These are phyloP conservation scores for Noturus placidus DNA, from an alignment of 2,113 vertebrate genomes.

Conservation along the genomic window DNA sequence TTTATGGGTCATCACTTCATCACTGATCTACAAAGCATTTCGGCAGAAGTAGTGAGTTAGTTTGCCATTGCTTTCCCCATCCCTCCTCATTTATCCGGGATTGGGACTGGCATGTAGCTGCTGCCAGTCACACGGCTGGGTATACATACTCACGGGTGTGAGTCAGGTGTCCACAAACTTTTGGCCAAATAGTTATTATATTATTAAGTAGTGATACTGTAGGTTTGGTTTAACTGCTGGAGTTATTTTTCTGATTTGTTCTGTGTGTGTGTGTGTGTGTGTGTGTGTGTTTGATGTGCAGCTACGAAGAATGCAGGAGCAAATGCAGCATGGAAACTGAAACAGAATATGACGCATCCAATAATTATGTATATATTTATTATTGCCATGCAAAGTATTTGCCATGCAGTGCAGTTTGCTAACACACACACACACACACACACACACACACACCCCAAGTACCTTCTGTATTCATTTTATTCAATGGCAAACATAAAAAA, in stretches of 20 bases:
- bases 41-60: too few species aligned
- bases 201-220: background rate
- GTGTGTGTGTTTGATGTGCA: constrained; percentile 55
- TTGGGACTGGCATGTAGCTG: too few species aligned
- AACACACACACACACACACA: too few species aligned
- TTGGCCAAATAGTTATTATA: background rate
- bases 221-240: background rate
- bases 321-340: constrained; percentile 73
- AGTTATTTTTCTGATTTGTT: background rate
- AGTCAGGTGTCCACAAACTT: background rate
- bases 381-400: too few species aligned
- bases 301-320: constrained; percentile 88
- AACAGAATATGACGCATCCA: background rate
- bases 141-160: too few species aligned
- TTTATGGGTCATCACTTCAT: too few species aligned
- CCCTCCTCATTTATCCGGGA: too few species aligned
- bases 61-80: too few species aligned
- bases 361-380: background rate
- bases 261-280: background rate
- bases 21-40: too few species aligned
- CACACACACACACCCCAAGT: too few species aligned
- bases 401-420: too few species aligned
- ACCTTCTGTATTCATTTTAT: background rate
- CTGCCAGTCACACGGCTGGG: too few species aligned
- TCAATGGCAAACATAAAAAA: background rate